A percentile compares a stretch with the other conserved stretches of the same genome.
phyloP scores from a whole-genome alignment of 2,797 vertebrate species.

The Chloroceryle amazona region DNA sequence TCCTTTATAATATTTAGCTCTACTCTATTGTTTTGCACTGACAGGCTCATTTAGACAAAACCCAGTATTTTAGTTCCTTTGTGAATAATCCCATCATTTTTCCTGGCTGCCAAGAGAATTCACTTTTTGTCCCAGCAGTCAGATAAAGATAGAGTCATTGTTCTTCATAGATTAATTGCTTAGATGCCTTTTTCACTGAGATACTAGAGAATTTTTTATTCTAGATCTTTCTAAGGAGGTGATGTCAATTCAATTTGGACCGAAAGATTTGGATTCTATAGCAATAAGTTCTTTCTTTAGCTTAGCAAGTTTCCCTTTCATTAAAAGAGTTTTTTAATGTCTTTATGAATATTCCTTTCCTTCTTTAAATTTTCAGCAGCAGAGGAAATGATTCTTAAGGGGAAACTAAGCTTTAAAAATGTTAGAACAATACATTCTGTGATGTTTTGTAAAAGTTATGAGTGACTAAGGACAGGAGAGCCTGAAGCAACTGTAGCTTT shows the following conservation, averaged over 20 bases:
- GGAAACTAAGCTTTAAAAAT: neutral
- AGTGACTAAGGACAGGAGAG: neutral
- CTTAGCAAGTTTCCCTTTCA: neutral
- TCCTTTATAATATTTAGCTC: constrained; percentile 14
- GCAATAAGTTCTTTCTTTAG: neutral
- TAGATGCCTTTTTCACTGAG: constrained; percentile 27
- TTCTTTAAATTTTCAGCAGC: neutral
- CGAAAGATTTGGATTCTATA: neutral
- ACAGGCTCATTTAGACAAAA: constrained; percentile 29
- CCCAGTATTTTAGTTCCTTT: constrained; percentile 19
- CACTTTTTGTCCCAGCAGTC: constrained; percentile 10
- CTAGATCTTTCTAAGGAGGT: neutral
- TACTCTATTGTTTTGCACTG: constrained; percentile 16
- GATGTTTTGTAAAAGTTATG: neutral
- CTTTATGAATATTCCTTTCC: neutral
- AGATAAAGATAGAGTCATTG: constrained; percentile 34
- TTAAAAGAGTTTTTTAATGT: neutral
- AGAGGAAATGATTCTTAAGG: neutral
- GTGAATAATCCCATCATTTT: constrained; percentile 26
- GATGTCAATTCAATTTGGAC: neutral
- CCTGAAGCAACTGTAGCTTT: neutral
- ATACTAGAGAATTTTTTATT: neutral
- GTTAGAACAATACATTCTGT: neutral
- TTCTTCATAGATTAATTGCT: constrained; percentile 43
- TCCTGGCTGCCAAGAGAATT: neutral